phyloP scores from a whole-genome alignment of 1,140 invertebrate genomes.

The Sinonovacula constricta region DNA sequence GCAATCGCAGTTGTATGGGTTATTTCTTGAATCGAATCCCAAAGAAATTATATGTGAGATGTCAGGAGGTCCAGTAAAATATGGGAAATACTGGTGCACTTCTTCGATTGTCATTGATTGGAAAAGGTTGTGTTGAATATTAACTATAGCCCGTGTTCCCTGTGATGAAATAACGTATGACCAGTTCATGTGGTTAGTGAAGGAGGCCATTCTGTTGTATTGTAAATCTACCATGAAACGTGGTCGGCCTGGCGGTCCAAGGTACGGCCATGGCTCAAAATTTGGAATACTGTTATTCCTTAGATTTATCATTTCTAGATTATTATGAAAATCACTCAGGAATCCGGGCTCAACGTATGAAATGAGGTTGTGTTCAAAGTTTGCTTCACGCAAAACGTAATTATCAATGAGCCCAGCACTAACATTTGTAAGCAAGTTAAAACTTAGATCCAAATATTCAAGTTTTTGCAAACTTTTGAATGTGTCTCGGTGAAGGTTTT shows the following conservation, averaged over 20 bases:
- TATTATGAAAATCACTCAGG: slow-evolving; percentile 3
- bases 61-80: not conserved
- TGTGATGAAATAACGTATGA: slow-evolving; percentile 16
- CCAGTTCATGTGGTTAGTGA: slow-evolving; percentile 37
- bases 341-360: slow-evolving; percentile 21
- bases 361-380: slow-evolving; percentile 44
- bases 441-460: slow-evolving; percentile 10
- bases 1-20: slow-evolving; percentile 37
- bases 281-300: slow-evolving; percentile 20
- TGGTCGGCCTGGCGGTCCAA: not conserved
- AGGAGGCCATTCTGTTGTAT: slow-evolving; percentile 6
- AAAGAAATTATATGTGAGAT: slow-evolving; percentile 10
- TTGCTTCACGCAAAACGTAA: not conserved
- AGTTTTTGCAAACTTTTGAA: slow-evolving; percentile 1
- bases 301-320: not conserved
- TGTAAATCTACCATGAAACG: not conserved
- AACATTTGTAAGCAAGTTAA: slow-evolving; percentile 23
- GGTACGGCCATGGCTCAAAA: slow-evolving; percentile 39
- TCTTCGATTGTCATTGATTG: not conserved
- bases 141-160: slow-evolving; percentile 15
- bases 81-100: slow-evolving; percentile 2
- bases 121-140: slow-evolving; percentile 19
- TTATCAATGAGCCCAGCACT: slow-evolving; percentile 5
- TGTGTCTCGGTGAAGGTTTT: not conserved
- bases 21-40: slow-evolving; percentile 13